Evolutionary conservation across 2,113 vertebrate species (phyloP), one percentile per base, ranked within the genome.

Genomic region (Lethenteron reissneri): DNA sequence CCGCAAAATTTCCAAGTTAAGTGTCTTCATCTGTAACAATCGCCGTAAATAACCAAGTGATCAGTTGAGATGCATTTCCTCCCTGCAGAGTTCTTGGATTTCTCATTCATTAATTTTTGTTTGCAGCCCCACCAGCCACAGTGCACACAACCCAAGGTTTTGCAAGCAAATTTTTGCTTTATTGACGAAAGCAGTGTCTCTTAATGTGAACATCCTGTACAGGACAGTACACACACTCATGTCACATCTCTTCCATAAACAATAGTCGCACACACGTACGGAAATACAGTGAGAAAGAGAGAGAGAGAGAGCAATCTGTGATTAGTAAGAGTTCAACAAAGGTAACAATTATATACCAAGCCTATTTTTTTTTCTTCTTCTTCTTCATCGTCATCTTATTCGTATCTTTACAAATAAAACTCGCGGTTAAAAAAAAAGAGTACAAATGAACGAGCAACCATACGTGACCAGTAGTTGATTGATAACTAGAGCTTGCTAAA

Each of bases 121-220:
- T 7, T 41, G 41, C 41, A 41, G 41, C 41, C 41, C 41, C 41
- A 41, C 41, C 41, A 7, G 41, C 41, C 41, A 41, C 41, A 41
- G 41, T 41, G 41, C 41, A 41, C 41, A 41, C 41, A 41, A 41
- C 41, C 41, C 41, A 41, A 41, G 5, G 41, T 41, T 41, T 41
- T 68, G 64, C 64, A 68, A 68, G 64, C 64, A n/a, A 68, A 68
- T n/a, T n/a, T 68, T 25, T 68, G 64, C 64, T 68, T 68, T 68
- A 68, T 68, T 68, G 64, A 17, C 64, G n/a, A 68, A 68, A 68
- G 64, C 64, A 17, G 64, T 68, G 64, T 68, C 25, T 25, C 64
- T 68, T 68, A 68, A 68, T 17, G 64, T 68, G 25, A 68, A 25
- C 64, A 68, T 68, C 25, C 41, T 41, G 41, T 41, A 41, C 41